Percentiles rank a stretch among this genome's conserved stretches.
These are phyloP conservation scores for Leiothrix lutea DNA, from an alignment of 2,113 vertebrate species.

Conservation along the genomic window DNA sequence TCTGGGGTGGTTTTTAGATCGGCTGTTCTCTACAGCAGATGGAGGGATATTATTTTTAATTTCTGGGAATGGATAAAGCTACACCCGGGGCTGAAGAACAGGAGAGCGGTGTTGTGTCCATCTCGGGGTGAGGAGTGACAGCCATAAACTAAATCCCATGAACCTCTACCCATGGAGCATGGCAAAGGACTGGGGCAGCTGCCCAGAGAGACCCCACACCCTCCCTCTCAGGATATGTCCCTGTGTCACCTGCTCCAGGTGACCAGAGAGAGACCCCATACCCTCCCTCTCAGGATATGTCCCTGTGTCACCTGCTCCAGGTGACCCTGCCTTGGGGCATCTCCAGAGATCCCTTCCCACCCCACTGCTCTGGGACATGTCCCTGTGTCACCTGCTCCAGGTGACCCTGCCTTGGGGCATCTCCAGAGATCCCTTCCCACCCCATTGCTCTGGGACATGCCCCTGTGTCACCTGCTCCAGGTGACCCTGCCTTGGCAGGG, in stretches of 20 bases:
- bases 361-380: too few species aligned
- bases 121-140: neutral
- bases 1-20: neutral
- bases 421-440: too few species aligned
- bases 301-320: neutral
- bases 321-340: neutral
- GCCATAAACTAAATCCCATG: too few species aligned
- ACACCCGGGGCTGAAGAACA: neutral
- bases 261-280: too few species aligned
- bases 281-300: neutral
- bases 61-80: neutral
- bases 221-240: neutral
- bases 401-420: too few species aligned
- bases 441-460: neutral
- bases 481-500: neutral
- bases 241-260: neutral
- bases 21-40: neutral
- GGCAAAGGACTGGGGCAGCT: neutral
- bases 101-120: rapidly evolving
- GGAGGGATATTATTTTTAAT: neutral
- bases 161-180: neutral
- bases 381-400: too few species aligned
- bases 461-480: neutral
- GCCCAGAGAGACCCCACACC: neutral
- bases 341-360: neutral